Evolutionary conservation across 1,140 invertebrate genomes (phyloP).

Genomic region (Atta cephalotes): DNA sequence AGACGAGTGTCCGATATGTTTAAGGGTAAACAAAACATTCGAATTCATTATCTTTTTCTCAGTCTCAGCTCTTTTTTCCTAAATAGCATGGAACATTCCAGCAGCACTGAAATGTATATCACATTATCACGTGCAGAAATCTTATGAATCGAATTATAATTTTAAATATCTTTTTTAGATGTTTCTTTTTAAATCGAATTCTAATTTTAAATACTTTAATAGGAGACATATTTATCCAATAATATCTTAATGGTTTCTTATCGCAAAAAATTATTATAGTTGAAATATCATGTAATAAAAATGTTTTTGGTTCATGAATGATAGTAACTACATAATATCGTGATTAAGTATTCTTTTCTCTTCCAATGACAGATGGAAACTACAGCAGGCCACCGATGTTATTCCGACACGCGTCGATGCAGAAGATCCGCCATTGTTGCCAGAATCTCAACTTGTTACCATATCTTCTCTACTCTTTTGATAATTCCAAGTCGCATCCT

Average conservation of each 20-base stretch:
- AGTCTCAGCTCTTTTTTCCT: neutral
- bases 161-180: neutral
- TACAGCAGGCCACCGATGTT: conserved; percentile 81
- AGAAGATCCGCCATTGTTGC: conserved; percentile 84
- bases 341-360: conserved; percentile 15
- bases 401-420: conserved; percentile 82
- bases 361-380: conserved; percentile 79
- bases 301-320: conserved; percentile 17
- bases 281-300: conserved; percentile 29
- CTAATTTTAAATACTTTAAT: neutral
- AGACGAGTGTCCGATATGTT: conserved; percentile 82
- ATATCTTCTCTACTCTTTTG: conserved; percentile 83
- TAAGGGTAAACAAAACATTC: conserved; percentile 76
- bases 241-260: neutral
- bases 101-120: too few relatives aligned
- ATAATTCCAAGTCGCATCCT: conserved; percentile 82
- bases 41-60: conserved; percentile 7
- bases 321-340: neutral
- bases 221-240: neutral
- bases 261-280: conserved; percentile 12
- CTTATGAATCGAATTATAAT: neutral
- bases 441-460: conserved; percentile 84
- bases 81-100: neutral
- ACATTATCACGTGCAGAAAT: neutral
- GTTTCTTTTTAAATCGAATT: neutral